Conservation (phyloP, 1,140 invertebrate genomes). For the Chrysomallon squamiferum region DNA sequence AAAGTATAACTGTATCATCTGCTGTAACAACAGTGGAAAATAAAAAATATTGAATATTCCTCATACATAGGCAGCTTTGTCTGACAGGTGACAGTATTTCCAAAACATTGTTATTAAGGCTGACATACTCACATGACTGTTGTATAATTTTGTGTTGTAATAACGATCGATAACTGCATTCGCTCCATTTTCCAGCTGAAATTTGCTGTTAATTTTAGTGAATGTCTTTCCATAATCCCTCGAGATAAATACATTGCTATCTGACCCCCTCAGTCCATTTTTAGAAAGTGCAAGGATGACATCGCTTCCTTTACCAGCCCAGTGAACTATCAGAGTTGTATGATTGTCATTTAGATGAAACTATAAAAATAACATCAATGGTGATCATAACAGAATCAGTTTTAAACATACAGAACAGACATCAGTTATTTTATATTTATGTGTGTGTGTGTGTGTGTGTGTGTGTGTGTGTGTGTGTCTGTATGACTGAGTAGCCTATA, state of each 20-base stretch:
- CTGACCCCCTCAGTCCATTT: conserved; percentile 39
- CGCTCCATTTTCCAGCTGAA: conserved; percentile 66
- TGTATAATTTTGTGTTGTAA: conserved; percentile 80
- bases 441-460: not conserved
- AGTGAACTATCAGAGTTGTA: conserved; percentile 87
- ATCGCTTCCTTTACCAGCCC: conserved; percentile 84
- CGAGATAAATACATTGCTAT: conserved; percentile 81
- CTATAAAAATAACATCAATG: conserved; percentile 52
- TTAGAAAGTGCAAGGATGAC: conserved; percentile 86
- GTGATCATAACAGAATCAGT: not conserved
- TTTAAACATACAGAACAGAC: not conserved
- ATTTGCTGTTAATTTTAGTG: conserved; percentile 74
- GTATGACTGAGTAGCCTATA: not conserved
- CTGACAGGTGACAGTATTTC: not conserved
- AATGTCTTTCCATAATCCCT: conserved; percentile 86
- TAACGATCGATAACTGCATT: conserved; percentile 78
- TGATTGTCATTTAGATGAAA: conserved; percentile 79
- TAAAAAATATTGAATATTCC: not conserved
- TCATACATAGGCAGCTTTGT: not conserved
- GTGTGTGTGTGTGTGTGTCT: not conserved
- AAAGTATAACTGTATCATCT: no score
- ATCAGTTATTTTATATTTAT: not conserved
- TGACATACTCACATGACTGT: conserved; percentile 74
- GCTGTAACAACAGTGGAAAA: no score
- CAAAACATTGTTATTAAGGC: no score